Conservation (phyloP, 2,797 vertebrate species). For the Apogon talboti region DNA sequence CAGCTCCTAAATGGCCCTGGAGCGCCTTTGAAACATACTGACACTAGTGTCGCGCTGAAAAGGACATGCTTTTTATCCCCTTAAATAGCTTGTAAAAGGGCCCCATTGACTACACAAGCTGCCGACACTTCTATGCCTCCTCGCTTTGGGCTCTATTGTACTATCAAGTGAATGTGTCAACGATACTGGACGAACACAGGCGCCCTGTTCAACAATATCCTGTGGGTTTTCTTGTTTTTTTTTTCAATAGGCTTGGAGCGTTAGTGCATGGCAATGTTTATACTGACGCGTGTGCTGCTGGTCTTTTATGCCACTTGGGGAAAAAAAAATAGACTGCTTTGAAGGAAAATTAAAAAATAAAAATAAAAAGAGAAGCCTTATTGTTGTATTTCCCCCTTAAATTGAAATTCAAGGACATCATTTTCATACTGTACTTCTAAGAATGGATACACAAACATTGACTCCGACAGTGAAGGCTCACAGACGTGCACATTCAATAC, state of each 20-base stretch:
- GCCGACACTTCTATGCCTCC: constrained; percentile 57
- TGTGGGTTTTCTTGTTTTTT: constrained; percentile 8
- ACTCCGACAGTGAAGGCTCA: constrained; percentile 26
- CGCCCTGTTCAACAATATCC: constrained; percentile 47
- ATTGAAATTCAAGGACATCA: constrained; percentile 47
- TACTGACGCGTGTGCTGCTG: constrained; percentile 32
- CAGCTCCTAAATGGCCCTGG: constrained; percentile 68
- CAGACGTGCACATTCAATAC: constrained; percentile 31
- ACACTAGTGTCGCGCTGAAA: constrained; percentile 71
- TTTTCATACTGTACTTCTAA: constrained; percentile 34
- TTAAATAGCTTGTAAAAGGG: constrained; percentile 79
- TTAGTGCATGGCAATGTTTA: constrained; percentile 47
- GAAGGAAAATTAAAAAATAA: constrained; percentile 2
- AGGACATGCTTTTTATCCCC: constrained; percentile 75
- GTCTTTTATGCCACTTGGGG: constrained; percentile 29
- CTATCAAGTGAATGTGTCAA: constrained; percentile 56
- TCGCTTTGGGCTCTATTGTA: constrained; percentile 66
- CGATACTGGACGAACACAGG: constrained; percentile 48
- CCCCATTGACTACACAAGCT: constrained; percentile 79
- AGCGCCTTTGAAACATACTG: constrained; percentile 77
- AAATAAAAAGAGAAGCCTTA: constrained; percentile 3
- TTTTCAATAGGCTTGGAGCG: constrained; percentile 19
- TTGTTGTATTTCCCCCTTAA: constrained; percentile 8
- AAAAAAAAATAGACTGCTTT: constrained; percentile 11
- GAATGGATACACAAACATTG: constrained; percentile 12